Base-by-base conservation (phyloP, 2,797 vertebrate genomes). In the Alcedo atthis region DNA sequence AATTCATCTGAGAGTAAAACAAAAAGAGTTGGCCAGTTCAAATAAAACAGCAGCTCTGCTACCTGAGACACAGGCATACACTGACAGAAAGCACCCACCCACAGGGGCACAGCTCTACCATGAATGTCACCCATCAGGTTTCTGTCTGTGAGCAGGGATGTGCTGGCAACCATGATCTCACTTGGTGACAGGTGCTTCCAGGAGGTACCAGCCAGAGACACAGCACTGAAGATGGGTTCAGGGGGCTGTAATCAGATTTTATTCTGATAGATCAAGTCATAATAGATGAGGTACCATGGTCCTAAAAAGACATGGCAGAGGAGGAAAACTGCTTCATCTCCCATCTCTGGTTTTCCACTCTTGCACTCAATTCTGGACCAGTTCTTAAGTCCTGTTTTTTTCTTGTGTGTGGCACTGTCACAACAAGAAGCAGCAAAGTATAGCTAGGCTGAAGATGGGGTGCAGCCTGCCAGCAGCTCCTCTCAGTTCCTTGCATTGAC, bases 101-200 rank as follows among this genome's bases (percentile, higher is more conserved):
- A 0, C 30, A 53, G 58, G 26, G 9, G n/a, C 21, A 15, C 5
- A 30, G 37, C 66, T 77, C 57, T 26, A 71, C 42, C 25, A 19
- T 0, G 1, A 45, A 43, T 7, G 20, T 24, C 61, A 68, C 1
- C 0, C 4, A 2, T 28, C 33, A 42, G n/a, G 10, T 6, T 83
- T 16, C 49, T 15, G 58, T 24, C 11, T 59, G 48, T n/a, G n/a
- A 78, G 16, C 26, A 54, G 48, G 0, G 2, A 67, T 20, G 33
- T 0, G 0, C 46, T 40, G 61, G 40, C 8, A 92, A 10, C 11
- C 55, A 12, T 3, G 21, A 21, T 73, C 15, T 9, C 2, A 1
- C 18, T 9, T 28, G 45, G 33, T 22, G 71, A 30, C 37, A 6
- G 1, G 2, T 30, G 14, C 22, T 48, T 49, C n/a, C 6, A 58